Percentiles rank a stretch among this genome's conserved stretches.
Conservation (phyloP, 2,888 invertebrate species). For the Fragum fragum region DNA sequence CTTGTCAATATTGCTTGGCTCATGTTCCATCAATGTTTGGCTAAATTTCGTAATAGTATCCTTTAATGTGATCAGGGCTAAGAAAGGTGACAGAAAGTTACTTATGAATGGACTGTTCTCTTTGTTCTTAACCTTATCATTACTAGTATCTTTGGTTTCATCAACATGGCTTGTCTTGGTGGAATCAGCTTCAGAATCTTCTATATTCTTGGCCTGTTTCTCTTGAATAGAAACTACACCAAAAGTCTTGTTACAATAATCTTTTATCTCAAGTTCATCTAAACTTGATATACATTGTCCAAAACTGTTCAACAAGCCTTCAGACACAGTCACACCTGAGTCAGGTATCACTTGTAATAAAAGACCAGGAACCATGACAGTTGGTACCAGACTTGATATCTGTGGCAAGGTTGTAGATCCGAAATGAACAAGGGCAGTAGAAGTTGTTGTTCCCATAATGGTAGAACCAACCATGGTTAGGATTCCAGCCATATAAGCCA, state of each 20-base stretch:
- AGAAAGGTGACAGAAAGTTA: constrained; percentile 67
- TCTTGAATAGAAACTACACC: not conserved
- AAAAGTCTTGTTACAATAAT: not conserved
- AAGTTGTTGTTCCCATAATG: constrained; percentile 80
- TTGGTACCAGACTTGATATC: not conserved
- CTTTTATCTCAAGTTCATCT: not conserved
- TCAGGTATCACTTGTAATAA: not conserved
- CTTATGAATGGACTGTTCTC: constrained; percentile 35
- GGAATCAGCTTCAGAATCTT: not conserved
- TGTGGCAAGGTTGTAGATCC: constrained; percentile 20
- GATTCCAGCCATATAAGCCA: constrained; percentile 90
- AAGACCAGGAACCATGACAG: not conserved
- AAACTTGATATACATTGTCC: not conserved
- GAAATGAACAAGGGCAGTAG: constrained; percentile 62
- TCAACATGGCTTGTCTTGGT: not conserved
- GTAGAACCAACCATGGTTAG: constrained; percentile 90
- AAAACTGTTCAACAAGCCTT: not conserved
- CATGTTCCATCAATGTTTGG: constrained; percentile 51
- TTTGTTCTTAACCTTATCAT: constrained; percentile 12
- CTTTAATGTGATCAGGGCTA: constrained; percentile 71
- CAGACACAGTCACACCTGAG: not conserved
- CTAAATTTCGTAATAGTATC: constrained; percentile 69
- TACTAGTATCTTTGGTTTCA: not conserved
- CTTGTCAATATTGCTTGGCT: not conserved
- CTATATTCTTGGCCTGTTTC: not conserved